phyloP scores from a whole-genome alignment of 1,140 invertebrate genomes.

The Heterodera schachtii region DNA sequence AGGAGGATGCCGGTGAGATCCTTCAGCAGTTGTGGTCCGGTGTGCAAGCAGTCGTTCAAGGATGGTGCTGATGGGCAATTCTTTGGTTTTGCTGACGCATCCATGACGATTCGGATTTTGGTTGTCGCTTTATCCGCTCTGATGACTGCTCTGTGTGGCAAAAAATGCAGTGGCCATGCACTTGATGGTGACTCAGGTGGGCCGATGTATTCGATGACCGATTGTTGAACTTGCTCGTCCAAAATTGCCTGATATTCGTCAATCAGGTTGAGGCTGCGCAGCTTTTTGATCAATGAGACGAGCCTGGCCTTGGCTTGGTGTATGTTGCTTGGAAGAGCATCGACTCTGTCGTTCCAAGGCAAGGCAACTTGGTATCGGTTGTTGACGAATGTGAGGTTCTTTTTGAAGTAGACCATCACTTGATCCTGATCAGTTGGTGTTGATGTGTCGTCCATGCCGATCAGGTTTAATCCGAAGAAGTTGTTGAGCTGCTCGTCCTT shows the following conservation, averaged over 20 bases:
- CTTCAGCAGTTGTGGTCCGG: not conserved
- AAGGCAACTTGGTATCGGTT: not conserved
- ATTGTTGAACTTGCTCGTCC: constrained; percentile 10
- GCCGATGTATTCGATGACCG: constrained; percentile 1
- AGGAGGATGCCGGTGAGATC: constrained; percentile 1
- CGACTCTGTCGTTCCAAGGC: not conserved
- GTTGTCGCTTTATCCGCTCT: constrained; percentile 4
- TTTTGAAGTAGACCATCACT: not conserved
- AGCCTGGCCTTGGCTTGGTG: not conserved
- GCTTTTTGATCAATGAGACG: not conserved
- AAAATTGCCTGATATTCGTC: not conserved
- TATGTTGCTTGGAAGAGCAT: not conserved
- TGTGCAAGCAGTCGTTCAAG: constrained; percentile 15
- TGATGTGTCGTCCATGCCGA: not conserved
- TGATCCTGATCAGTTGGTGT: not conserved
- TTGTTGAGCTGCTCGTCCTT: not conserved
- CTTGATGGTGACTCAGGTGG: not conserved
- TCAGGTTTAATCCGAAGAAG: not conserved
- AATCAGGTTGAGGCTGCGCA: not conserved
- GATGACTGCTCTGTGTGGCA: constrained; percentile 10
- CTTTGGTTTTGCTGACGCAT: constrained; percentile 4
- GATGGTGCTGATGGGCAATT: not conserved
- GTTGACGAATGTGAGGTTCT: not conserved
- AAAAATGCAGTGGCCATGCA: not conserved
- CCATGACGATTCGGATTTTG: constrained; percentile 18